Percentiles rank a stretch among this genome's conserved stretches.
phyloP scores from a whole-genome alignment of 2,113 vertebrate species.

The Cyrtonyx montezumae region DNA sequence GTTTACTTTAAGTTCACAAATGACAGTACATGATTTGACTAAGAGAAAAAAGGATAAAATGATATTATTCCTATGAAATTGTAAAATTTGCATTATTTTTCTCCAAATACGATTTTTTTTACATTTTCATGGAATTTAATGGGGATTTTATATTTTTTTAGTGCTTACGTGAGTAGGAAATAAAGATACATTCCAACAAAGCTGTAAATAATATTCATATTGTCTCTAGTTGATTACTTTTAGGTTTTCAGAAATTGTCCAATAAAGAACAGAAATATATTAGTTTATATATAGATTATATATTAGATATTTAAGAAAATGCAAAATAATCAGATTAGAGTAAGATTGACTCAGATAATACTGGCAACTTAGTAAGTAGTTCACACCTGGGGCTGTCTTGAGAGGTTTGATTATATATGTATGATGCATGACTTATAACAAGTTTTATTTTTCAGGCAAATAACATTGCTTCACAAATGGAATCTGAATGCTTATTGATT shows the following conservation, averaged over 20 bases:
- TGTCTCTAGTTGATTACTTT: neutral
- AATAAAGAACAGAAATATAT: neutral
- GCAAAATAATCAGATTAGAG: neutral
- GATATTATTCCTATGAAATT: neutral
- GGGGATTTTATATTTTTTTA: neutral
- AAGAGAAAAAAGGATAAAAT: too few species aligned
- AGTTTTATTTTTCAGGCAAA: constrained; percentile 59
- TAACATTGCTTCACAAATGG: constrained; percentile 50
- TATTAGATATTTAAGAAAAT: neutral
- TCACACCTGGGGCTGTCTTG: neutral
- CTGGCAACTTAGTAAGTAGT: neutral
- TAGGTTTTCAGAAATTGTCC: neutral
- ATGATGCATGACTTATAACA: constrained; percentile 27
- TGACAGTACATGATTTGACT: neutral
- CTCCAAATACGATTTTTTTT: neutral
- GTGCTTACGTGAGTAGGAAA: neutral
- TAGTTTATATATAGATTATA: too few species aligned
- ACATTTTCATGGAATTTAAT: neutral
- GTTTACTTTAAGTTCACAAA: neutral
- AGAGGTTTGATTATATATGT: neutral
- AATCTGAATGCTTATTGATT: constrained; percentile 55
- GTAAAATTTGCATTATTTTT: neutral
- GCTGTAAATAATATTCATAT: neutral
- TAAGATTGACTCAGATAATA: neutral
- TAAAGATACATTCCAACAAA: neutral